Conservation (phyloP, 2,888 invertebrate genomes). For the Platerodrilus igneus region DNA sequence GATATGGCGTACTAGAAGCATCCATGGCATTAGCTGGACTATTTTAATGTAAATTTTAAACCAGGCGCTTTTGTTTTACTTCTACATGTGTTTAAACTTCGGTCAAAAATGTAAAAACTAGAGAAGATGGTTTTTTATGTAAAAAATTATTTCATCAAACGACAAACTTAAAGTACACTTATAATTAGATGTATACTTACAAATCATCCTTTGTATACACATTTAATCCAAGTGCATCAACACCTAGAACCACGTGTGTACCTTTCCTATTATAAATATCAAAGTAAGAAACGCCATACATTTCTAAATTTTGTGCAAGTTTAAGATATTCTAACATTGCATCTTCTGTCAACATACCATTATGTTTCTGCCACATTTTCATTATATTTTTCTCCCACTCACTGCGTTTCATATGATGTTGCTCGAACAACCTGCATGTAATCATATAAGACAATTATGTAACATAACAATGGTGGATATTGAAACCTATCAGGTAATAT, state of each 20-base stretch:
- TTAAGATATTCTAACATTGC: constrained; percentile 99
- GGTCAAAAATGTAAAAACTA: too few species aligned
- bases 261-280: constrained; percentile 98
- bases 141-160: too few species aligned
- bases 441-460: constrained; percentile 6
- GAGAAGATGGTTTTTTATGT: too few species aligned
- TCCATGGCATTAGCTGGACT: too few species aligned
- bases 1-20: too few species aligned
- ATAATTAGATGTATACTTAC: constrained; percentile 47
- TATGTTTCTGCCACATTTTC: constrained; percentile 96
- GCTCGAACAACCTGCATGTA: constrained; percentile 74
- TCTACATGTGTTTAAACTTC: too few species aligned
- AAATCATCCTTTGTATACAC: constrained; percentile 97
- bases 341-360: constrained; percentile 86
- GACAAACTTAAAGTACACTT: background rate
- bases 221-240: constrained; percentile 94
- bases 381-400: constrained; percentile 97
- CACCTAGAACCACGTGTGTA: constrained; percentile 93
- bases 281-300: constrained; percentile 98
- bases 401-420: constrained; percentile 93
- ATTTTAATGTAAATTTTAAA: too few species aligned
- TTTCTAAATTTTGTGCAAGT: constrained; percentile 93
- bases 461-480: background rate
- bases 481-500: constrained; percentile 78
- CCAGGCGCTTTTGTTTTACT: too few species aligned